Evolutionary conservation across 2,797 vertebrate genomes (phyloP).

Genomic region (Poecilia picta): DNA sequence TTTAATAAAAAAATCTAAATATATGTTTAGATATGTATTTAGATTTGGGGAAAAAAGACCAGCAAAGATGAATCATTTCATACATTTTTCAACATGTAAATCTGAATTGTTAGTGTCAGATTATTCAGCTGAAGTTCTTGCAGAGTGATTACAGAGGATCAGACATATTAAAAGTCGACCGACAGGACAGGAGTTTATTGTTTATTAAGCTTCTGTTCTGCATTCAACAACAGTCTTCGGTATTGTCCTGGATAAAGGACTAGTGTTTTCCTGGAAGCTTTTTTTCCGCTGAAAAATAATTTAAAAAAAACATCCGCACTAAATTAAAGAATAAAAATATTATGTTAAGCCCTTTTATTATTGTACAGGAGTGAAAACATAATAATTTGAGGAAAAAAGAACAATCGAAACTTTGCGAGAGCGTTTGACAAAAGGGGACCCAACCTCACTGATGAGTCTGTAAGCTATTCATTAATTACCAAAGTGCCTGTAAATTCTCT

Average conservation of each 20-base stretch:
- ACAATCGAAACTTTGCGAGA: background rate
- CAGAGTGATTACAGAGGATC: background rate
- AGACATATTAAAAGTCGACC: background rate
- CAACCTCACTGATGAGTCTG: background rate
- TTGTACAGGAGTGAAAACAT: background rate
- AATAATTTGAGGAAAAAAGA: background rate
- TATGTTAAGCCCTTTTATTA: background rate
- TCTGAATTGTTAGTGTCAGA: background rate
- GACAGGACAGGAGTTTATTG: background rate
- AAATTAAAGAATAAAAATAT: background rate
- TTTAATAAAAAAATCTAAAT: too few relatives aligned
- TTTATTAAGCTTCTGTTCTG: background rate
- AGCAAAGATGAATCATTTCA: background rate
- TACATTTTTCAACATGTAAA: background rate
- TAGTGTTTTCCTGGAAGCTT: background rate
- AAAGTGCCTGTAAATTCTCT: constrained; percentile 19
- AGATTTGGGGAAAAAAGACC: too few relatives aligned
- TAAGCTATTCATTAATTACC: constrained; percentile 22
- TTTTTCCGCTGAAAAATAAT: background rate
- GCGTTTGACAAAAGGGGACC: background rate
- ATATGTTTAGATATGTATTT: too few relatives aligned
- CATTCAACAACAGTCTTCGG: background rate
- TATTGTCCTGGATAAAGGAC: background rate
- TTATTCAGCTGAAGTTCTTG: background rate
- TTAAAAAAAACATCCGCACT: background rate